Percentiles rank a stretch among this genome's conserved stretches.
These are phyloP conservation scores for Diplazon laetatorius DNA, from an alignment of 2,888 invertebrate genomes.

Conservation along the genomic window DNA sequence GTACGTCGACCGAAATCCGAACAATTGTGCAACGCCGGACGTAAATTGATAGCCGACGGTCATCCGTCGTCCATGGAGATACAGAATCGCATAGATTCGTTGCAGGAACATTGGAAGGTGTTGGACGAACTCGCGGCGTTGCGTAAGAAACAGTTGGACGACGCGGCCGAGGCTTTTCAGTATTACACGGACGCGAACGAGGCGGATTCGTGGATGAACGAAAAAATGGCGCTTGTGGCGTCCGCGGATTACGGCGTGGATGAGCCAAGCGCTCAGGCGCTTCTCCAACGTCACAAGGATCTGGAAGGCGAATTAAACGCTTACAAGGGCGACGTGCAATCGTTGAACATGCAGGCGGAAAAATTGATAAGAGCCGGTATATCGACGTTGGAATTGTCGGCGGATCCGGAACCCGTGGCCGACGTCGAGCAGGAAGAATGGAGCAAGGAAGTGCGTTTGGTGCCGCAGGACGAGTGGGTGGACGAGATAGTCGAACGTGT, in stretches of 20 bases:
- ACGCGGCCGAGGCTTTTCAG: constrained; percentile 96
- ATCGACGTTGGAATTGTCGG: constrained; percentile 85
- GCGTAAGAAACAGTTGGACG: constrained; percentile 90
- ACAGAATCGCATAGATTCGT: constrained; percentile 89
- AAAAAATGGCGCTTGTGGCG: constrained; percentile 95
- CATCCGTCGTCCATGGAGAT: constrained; percentile 93
- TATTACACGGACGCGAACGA: constrained; percentile 99
- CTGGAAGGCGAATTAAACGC: constrained; percentile 95
- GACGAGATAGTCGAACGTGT: constrained; percentile 94
- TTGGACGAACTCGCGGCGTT: constrained; percentile 91
- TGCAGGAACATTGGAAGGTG: constrained; percentile 94
- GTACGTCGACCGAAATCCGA: constrained; percentile 88
- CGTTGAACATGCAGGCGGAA: constrained; percentile 91
- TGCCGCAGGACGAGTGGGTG: constrained; percentile 96
- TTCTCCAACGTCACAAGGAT: constrained; percentile 93
- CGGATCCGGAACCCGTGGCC: constrained; percentile 78
- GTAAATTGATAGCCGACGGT: constrained; percentile 89
- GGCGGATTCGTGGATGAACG: constrained; percentile 98
- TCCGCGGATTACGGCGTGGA: constrained; percentile 96
- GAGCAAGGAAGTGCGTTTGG: constrained; percentile 89
- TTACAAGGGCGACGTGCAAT: constrained; percentile 92
- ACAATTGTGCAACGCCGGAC: constrained; percentile 88
- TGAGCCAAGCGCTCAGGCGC: constrained; percentile 94
- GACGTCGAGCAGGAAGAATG: constrained; percentile 82
- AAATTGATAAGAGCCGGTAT: constrained; percentile 90